These are phyloP conservation scores for Dolomedes plantarius DNA, from an alignment of 2,888 invertebrate species.

Conservation along the genomic window DNA sequence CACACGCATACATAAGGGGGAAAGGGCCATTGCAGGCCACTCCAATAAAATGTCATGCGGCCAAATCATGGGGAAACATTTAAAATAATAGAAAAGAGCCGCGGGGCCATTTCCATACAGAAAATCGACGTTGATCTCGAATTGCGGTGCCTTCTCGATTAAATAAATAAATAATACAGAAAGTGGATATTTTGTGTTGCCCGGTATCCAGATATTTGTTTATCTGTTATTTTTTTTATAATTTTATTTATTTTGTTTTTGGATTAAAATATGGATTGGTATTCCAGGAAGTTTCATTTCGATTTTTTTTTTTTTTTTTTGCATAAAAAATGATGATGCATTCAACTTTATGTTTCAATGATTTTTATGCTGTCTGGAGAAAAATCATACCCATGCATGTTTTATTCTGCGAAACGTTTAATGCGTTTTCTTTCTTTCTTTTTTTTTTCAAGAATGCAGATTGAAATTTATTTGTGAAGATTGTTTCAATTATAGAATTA, in stretches of 20 bases:
- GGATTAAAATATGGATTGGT: constrained; percentile 18
- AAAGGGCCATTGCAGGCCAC: constrained; percentile 54
- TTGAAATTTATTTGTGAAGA: neutral
- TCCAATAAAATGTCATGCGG: constrained; percentile 70
- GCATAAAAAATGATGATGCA: neutral
- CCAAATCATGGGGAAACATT: constrained; percentile 70
- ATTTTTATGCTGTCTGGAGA: neutral
- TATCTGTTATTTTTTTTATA: constrained; percentile 22
- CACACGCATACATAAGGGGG: constrained; percentile 64
- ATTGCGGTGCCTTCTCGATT: constrained; percentile 51
- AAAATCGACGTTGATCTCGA: constrained; percentile 64
- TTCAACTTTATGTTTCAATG: neutral
- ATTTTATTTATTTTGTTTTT: constrained; percentile 12
- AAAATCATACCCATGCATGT: too few species aligned
- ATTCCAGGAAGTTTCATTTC: neutral
- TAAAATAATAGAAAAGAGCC: constrained; percentile 69
- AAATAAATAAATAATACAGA: constrained; percentile 55
- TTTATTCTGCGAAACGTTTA: too few species aligned
- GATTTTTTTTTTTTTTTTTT: too few species aligned
- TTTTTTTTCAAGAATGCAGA: too few species aligned
- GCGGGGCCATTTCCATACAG: constrained; percentile 63
- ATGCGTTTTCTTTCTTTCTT: too few species aligned
- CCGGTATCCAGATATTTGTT: constrained; percentile 22
- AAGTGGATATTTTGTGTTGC: constrained; percentile 41
- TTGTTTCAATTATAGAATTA: too few species aligned